Evolutionary conservation across 2,888 invertebrate species (phyloP).

Genomic region (Apantesis nais): DNA sequence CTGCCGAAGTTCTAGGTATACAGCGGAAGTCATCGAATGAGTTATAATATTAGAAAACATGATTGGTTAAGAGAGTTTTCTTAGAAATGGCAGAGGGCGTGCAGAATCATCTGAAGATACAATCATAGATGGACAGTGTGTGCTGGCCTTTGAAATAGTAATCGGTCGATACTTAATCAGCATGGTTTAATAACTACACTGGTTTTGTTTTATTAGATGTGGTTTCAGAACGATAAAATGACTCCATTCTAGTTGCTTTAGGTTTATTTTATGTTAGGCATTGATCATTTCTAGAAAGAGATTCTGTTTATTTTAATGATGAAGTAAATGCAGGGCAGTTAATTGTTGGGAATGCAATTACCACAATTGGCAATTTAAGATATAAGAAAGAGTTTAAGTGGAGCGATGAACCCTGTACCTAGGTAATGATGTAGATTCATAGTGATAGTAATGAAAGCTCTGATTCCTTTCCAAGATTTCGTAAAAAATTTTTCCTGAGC

Average conservation of each 20-base stretch:
- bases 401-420: background rate
- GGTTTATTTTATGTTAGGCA: background rate
- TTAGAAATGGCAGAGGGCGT: conserved; percentile 7
- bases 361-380: background rate
- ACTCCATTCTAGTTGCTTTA: background rate
- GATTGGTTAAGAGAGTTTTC: conserved; percentile 4
- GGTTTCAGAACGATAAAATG: background rate
- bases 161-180: background rate
- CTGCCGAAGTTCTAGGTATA: conserved; percentile 30
- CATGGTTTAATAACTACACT: background rate
- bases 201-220: background rate
- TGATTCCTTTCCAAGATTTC: too few species aligned
- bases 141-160: conserved; percentile 10
- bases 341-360: background rate
- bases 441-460: too few species aligned
- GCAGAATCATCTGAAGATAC: conserved; percentile 5
- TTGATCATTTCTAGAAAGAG: background rate
- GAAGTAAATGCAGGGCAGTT: background rate
- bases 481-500: too few species aligned
- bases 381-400: background rate
- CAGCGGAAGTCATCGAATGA: conserved; percentile 30
- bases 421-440: too few species aligned
- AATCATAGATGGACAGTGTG: background rate
- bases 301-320: background rate
- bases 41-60: conserved; percentile 8